Conservation (phyloP, 2,888 invertebrate genomes). For the Rhingia campestris region DNA sequence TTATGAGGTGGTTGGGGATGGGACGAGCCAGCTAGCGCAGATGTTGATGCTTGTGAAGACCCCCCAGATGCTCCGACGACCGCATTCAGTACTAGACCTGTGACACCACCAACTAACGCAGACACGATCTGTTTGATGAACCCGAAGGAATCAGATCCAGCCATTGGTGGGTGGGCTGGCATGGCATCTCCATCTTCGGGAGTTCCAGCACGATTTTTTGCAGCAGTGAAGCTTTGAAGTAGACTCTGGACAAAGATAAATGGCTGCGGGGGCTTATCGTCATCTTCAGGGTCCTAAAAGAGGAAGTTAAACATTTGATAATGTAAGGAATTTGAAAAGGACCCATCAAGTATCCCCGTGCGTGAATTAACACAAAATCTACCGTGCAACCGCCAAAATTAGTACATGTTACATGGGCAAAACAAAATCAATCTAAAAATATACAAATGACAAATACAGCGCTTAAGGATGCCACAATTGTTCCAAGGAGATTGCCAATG, state of each 20-base stretch:
- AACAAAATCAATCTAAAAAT: slow-evolving; percentile 45
- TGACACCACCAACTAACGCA: slow-evolving; percentile 79
- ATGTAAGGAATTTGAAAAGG: background rate
- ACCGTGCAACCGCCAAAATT: slow-evolving; percentile 42
- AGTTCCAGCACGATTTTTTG: slow-evolving; percentile 78
- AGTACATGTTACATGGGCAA: slow-evolving; percentile 45
- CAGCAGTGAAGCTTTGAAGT: slow-evolving; percentile 78
- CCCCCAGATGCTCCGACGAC: slow-evolving; percentile 81
- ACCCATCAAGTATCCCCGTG: slow-evolving; percentile 6
- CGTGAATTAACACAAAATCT: slow-evolving; percentile 29
- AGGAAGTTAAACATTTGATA: background rate
- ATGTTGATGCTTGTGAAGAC: slow-evolving; percentile 79
- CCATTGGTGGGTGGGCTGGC: slow-evolving; percentile 36
- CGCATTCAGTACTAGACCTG: slow-evolving; percentile 80
- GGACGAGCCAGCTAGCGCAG: slow-evolving; percentile 76
- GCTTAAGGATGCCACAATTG: slow-evolving; percentile 81
- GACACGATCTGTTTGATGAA: slow-evolving; percentile 81
- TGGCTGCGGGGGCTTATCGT: slow-evolving; percentile 80
- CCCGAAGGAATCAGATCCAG: slow-evolving; percentile 79
- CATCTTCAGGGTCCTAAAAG: slow-evolving; percentile 82
- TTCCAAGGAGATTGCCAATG: slow-evolving; percentile 81
- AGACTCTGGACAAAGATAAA: slow-evolving; percentile 79
- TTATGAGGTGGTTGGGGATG: slow-evolving; percentile 51
- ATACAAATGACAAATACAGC: slow-evolving; percentile 79
- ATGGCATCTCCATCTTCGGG: slow-evolving; percentile 65